A percentile compares a stretch with the other conserved stretches of the same genome.
These are phyloP conservation scores for Buceros bicornis DNA, from an alignment of 2,797 vertebrate species.

Conservation along the genomic window DNA sequence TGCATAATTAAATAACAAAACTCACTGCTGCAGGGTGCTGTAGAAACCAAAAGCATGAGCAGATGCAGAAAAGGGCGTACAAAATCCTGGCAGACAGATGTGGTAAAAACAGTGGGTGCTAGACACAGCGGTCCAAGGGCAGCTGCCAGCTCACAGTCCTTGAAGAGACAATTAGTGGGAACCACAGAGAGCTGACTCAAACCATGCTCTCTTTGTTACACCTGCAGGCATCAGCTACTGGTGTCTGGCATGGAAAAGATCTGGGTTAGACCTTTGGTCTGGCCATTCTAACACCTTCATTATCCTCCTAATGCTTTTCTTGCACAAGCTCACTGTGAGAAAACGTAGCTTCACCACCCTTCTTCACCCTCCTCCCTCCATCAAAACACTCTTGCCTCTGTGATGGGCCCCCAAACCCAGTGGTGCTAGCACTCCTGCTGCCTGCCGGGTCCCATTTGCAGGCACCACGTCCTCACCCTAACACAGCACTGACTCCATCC, in stretches of 20 bases:
- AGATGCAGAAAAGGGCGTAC: background rate
- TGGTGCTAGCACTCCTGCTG: background rate
- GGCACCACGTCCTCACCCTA: background rate
- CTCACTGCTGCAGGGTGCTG: background rate
- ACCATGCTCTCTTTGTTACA: background rate
- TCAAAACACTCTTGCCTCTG: background rate
- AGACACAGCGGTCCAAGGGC: background rate
- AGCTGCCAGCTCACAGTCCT: background rate
- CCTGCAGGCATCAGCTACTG: fast-evolving
- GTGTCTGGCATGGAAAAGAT: background rate
- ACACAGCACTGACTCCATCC: background rate
- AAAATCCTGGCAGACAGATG: background rate
- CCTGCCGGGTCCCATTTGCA: background rate
- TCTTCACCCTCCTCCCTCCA: background rate
- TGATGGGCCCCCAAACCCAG: background rate
- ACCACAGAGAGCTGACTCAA: background rate
- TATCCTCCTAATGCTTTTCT: background rate
- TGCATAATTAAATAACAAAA: conserved; percentile 9
- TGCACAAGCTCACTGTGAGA: background rate
- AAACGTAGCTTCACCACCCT: background rate
- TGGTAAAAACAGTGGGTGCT: background rate
- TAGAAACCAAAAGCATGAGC: background rate
- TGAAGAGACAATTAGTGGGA: background rate
- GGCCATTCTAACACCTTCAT: background rate
- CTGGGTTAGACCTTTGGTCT: background rate